Base-by-base conservation (phyloP, 2,113 vertebrate species). In the Fregetta grallaria region DNA sequence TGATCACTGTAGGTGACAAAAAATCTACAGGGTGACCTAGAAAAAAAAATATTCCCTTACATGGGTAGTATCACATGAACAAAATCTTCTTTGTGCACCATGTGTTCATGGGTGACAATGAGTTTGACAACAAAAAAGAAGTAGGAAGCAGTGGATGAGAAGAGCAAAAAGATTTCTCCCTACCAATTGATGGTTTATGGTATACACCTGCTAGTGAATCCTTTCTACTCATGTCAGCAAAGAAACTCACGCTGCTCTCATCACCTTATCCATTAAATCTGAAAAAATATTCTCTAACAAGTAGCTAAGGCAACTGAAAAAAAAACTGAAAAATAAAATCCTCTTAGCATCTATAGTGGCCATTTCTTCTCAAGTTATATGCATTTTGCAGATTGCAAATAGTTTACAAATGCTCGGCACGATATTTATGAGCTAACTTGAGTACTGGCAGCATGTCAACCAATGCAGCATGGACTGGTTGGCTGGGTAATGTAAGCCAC, bases 341-440 rank as follows among this genome's bases (percentile, higher is more conserved):
- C 1, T 34, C 3, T 47, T 84, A 42, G 0, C 7, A 38, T 22
- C 32, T 63, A 8, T 15, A 36, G 5, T 15, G 16, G 5, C 3
- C 9, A 13, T 59, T 72, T 88, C 25, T 82, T 70, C 78, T 58
- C 30, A 63, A 38, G 18, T 27, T 67, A 36, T 17, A 49, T 19
- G 3, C 2, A 19, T 49, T 73, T 82, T 78, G 10, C 10, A 58
- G 12, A 56, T 58, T 17, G 1, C n/a, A 38, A 2, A 17, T 20
- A 63, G 7, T 80, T 86, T 70, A 32, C 3, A 70, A 84, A 65
- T 70, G 34, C 32, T 40, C 44, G 86, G 42, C 2, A n/a, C 58
- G 13, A 14, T 13, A 86, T 89, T 63, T 65, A 15, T 76, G 30
- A 53, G 36, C 26, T 50, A 63, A n/a, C 38, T 53, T 53, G 58